Evolutionary conservation across 2,113 vertebrate genomes (phyloP).

Genomic region (Astur gentilis): DNA sequence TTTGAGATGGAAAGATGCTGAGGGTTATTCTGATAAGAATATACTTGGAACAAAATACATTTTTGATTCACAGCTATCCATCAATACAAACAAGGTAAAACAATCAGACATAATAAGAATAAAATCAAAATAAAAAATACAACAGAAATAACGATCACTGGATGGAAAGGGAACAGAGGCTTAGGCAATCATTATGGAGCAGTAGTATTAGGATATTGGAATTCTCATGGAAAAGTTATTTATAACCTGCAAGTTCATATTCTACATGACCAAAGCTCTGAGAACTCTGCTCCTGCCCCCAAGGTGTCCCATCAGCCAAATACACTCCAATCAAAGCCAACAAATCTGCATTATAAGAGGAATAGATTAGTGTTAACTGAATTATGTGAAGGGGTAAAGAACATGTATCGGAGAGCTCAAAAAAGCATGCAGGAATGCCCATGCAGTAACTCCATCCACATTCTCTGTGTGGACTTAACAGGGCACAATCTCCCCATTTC

Average conservation of each 20-base stretch:
- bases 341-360: not conserved
- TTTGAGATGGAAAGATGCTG: constrained; percentile 17
- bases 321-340: not conserved
- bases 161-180: not conserved
- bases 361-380: not conserved
- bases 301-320: not conserved
- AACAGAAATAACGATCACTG: not conserved
- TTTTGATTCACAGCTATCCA: not conserved
- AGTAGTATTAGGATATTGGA: not conserved
- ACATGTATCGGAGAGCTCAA: not conserved
- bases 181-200: not conserved
- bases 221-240: not conserved
- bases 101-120: not conserved
- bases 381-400: not conserved
- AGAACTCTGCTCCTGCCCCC: not conserved
- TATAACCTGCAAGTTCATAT: not conserved
- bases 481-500: not conserved
- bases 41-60: constrained; percentile 12
- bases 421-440: not conserved
- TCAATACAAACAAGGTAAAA: constrained; percentile 18
- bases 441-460: not conserved
- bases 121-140: not conserved
- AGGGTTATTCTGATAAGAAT: constrained; percentile 33
- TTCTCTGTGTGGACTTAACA: not conserved
- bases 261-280: not conserved